Base-by-base conservation (phyloP, 30 jellyfish, hydroid and myxozoan genomes). In the Mastigias papua region DNA sequence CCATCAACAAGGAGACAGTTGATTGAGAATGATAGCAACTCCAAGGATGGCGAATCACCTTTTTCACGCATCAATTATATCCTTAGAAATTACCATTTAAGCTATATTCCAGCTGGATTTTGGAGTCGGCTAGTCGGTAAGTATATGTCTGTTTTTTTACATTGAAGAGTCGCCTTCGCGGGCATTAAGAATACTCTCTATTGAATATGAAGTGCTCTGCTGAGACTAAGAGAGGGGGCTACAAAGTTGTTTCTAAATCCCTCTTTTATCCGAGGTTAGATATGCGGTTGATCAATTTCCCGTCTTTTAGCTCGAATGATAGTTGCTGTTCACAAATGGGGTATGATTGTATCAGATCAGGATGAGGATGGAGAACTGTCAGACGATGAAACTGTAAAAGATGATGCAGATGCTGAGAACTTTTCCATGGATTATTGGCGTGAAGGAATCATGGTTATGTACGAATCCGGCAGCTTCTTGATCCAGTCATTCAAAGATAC, bases 91-190 rank as follows among this genome's bases (percentile, higher is more conserved):
- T 93, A 93, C 67, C 96, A 73, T 61, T 23, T 93, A 89, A 73
- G 89, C 33, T 93, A 93, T 72, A 90, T 93, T 48, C 98, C 98
- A 2, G 89, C 98, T 78, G 98, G 98, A 27, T 93, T 93, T 68
- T 93, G 98, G 98, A 85, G 97, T 64, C 93, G 98, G 20, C 86
- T 93, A 21, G 75, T 93, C 30, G 98, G 98, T 93, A 32, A 49
- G 97, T 66, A 21, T 28, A 16, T 0, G 20, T n/a, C 21, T 68
- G 13, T 58, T 48, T 30, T 15, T 48, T 15, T 46, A 22, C 27
- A 13, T 26, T 34, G 35, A 26, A 22, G n/a, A n/a, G n/a, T n/a
- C n/a, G n/a, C n/a, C n/a, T n/a, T n/a, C n/a, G n/a, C n/a, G n/a
- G n/a, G n/a, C n/a, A n/a, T n/a, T n/a, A n/a, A n/a, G n/a, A n/a